A percentile compares a stretch with the other conserved stretches of the same genome.
phyloP scores from a whole-genome alignment of 64 coral and sea anemone genomes.

The Platygyra sinensis region DNA sequence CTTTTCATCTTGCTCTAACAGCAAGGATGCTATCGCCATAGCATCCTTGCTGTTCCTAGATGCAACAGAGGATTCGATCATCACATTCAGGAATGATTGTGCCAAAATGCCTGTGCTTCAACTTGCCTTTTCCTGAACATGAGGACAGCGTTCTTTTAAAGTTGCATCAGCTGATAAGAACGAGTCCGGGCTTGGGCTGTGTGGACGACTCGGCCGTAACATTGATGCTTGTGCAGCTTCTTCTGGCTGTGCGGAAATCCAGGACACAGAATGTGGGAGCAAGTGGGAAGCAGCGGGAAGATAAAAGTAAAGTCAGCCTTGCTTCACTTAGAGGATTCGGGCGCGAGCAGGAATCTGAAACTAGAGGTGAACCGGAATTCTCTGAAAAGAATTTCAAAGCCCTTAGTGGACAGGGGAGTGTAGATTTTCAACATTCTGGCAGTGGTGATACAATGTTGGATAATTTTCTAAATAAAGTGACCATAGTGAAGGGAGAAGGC shows the following conservation, averaged over 20 bases:
- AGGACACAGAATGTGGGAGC: background rate
- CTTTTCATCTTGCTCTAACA: no score
- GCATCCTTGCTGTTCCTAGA: no score
- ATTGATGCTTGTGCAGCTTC: no score
- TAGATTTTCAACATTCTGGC: background rate
- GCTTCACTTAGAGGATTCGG: background rate
- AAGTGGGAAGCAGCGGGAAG: background rate
- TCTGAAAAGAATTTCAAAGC: background rate
- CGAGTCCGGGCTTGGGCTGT: no score
- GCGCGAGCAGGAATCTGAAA: background rate
- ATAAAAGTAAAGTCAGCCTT: background rate
- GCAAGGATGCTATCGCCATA: no score
- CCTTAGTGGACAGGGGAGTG: background rate
- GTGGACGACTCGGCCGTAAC: no score
- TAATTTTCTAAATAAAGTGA: background rate
- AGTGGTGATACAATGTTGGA: background rate
- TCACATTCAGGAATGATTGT: no score
- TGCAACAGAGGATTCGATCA: no score
- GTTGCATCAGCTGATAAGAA: no score
- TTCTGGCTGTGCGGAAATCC: background rate
- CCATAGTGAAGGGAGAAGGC: background rate
- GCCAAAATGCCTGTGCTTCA: no score
- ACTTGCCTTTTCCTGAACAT: no score
- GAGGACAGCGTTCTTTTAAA: no score
- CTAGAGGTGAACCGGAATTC: constrained; percentile 16